Conservation (phyloP, 2,113 vertebrate species). For the Chloropsis hardwickii region DNA sequence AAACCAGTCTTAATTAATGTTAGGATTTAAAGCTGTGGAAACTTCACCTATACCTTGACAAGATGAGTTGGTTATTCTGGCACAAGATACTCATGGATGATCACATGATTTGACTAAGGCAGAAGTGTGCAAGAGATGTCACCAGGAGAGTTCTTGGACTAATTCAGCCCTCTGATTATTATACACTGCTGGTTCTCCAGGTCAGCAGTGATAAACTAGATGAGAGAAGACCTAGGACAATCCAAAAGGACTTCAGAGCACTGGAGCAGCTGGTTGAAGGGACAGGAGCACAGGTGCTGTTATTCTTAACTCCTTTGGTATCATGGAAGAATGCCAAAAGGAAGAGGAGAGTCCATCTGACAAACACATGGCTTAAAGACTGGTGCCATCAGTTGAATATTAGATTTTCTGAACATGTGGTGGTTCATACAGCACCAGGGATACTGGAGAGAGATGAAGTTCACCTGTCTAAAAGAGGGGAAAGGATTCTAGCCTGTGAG, state of each 20-base stretch:
- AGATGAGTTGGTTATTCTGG: neutral
- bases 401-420: accelerated
- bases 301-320: neutral
- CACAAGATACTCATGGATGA: neutral
- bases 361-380: too few species aligned
- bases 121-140: neutral
- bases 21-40: neutral
- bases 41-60: neutral
- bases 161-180: neutral
- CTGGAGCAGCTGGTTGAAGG: neutral
- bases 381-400: neutral
- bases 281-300: neutral
- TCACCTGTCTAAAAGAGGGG: neutral
- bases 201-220: neutral
- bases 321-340: neutral
- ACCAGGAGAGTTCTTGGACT: neutral
- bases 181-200: neutral
- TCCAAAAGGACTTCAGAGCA: neutral
- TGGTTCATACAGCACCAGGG: neutral
- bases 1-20: neutral
- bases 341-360: neutral
- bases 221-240: neutral
- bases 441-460: neutral
- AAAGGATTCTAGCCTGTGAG: neutral
- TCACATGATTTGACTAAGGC: neutral